phyloP scores from a whole-genome alignment of 2,888 invertebrate species.

The Gymnosoma rotundatum region DNA sequence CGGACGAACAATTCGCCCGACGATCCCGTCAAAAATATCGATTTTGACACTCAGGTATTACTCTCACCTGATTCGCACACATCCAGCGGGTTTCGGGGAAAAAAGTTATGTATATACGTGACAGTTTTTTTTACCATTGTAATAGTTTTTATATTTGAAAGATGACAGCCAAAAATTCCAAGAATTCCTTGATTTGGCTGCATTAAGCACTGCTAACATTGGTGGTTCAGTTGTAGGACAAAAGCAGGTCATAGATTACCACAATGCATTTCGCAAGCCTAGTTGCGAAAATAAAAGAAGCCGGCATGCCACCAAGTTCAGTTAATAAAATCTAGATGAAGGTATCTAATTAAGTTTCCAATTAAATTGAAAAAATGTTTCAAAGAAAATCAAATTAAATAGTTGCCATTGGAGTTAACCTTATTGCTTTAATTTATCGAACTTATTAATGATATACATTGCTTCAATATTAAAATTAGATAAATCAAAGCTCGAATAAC shows the following conservation, averaged over 20 bases:
- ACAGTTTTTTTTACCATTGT: not conserved
- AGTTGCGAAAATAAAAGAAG: slow-evolving; percentile 45
- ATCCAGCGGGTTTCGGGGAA: too few relatives aligned
- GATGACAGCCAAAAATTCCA: slow-evolving; percentile 22
- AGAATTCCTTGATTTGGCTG: slow-evolving; percentile 36
- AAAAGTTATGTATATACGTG: too few relatives aligned
- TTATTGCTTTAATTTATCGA: not conserved
- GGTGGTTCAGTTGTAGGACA: slow-evolving; percentile 20
- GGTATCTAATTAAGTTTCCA: not conserved
- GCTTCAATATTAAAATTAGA: not conserved
- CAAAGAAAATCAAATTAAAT: not conserved
- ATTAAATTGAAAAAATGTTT: slow-evolving; percentile 8
- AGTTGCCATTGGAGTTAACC: not conserved
- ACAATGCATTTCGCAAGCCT: slow-evolving; percentile 36
- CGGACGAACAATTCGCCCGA: too few relatives aligned
- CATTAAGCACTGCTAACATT: slow-evolving; percentile 9
- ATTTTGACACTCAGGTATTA: too few relatives aligned
- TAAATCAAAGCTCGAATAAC: too few relatives aligned
- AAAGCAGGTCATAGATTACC: slow-evolving; percentile 26
- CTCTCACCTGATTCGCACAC: too few relatives aligned
- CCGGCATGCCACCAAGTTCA: slow-evolving; percentile 11
- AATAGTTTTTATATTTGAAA: slow-evolving; percentile 19
- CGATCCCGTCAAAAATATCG: too few relatives aligned
- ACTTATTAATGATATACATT: not conserved
- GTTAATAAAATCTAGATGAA: too few relatives aligned